phyloP scores from a whole-genome alignment of 2,888 invertebrate species.

The Cephus runcator region DNA sequence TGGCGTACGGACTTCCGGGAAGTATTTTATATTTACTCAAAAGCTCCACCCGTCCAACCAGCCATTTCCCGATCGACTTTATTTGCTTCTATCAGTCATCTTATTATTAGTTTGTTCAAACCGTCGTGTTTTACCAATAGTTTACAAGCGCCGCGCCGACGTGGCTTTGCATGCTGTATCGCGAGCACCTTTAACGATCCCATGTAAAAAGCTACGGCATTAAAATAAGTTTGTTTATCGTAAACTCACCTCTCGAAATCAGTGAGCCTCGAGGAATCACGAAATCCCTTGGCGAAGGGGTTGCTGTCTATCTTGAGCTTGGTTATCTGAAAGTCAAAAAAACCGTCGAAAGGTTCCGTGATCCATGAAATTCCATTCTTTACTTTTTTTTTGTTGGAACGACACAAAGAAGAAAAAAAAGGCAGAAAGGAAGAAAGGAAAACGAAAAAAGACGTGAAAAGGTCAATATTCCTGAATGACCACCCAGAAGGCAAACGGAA shows the following conservation, averaged over 20 bases:
- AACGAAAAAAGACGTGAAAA: neutral
- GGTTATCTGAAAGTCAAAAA: conserved; percentile 73
- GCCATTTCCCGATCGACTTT: neutral
- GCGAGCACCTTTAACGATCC: neutral
- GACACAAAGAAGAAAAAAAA: neutral
- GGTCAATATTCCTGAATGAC: neutral
- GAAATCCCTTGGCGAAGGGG: conserved; percentile 86
- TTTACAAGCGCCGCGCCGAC: neutral
- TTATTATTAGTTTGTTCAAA: neutral
- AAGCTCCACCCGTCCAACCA: neutral
- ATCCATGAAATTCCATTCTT: neutral
- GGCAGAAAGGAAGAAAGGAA: conserved; percentile 1
- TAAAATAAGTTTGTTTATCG: neutral
- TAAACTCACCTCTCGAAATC: conserved; percentile 77
- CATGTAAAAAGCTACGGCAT: neutral
- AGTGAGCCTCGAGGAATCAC: conserved; percentile 82
- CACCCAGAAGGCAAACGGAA: neutral
- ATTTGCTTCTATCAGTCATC: neutral
- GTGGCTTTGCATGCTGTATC: neutral
- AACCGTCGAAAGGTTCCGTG: neutral
- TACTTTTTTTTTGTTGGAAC: neutral
- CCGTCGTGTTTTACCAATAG: neutral
- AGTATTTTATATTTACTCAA: neutral
- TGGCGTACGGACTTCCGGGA: neutral
- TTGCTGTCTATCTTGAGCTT: conserved; percentile 87